A percentile compares a stretch with the other conserved stretches of the same genome.
Conservation (phyloP, 30 jellyfish, hydroid and myxozoan species). For the Turritopsis rubra region DNA sequence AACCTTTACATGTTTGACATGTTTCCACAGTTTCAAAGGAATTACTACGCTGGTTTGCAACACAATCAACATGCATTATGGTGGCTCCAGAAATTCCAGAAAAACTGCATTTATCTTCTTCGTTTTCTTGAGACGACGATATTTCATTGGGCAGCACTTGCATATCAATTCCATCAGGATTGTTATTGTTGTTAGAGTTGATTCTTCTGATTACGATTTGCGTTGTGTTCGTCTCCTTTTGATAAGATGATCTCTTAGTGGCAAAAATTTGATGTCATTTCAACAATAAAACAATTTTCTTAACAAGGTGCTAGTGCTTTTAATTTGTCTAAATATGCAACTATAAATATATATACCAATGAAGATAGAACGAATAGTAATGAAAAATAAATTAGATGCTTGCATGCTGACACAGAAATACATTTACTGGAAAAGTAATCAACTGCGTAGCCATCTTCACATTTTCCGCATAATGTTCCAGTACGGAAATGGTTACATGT, state of each 20-base stretch:
- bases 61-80: no score
- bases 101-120: background rate
- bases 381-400: background rate
- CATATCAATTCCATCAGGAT: background rate
- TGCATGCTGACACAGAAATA: background rate
- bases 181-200: background rate
- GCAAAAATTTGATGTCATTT: background rate
- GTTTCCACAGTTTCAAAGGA: no score
- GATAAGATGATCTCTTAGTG: background rate
- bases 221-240: background rate
- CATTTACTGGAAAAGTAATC: background rate
- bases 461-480: background rate
- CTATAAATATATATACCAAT: background rate
- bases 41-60: no score
- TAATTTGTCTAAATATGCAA: background rate
- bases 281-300: background rate
- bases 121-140: background rate
- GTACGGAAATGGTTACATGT: background rate
- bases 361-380: background rate
- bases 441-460: background rate
- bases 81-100: background rate
- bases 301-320: background rate
- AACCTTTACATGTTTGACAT: no score
- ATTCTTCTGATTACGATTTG: background rate
- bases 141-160: background rate